Evolutionary conservation across 2,113 vertebrate species (phyloP), one percentile per base, ranked within the genome.

Genomic region (Zosterops japonicus): DNA sequence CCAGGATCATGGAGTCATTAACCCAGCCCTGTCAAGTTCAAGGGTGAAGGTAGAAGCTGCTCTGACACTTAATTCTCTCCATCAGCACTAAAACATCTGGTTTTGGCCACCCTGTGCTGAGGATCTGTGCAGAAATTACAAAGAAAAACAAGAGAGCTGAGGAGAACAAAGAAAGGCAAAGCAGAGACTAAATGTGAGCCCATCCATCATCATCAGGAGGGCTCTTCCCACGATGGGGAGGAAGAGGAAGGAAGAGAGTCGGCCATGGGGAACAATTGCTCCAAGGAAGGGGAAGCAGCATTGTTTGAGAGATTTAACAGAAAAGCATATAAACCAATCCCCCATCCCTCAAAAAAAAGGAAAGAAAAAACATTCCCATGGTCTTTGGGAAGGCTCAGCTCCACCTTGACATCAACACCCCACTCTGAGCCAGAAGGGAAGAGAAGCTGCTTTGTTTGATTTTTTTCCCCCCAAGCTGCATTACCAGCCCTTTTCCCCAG

Each of bases 251-350:
- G 94, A 95, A 82, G 84, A 90, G 64, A 87, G 31, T 19, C 87
- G 74, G 82, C 28, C 10, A 1, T 8, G 0, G 33, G 75, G 95
- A 96, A 95, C 93, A 92, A 94, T 93, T 24, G 77, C 87, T 84
- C 53, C 77, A 93, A 82, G 83, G 83, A 96, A 94, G 39, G 57
- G 92, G 92, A 94, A 95, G 70, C 63, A 86, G 80, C 79, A 92
- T 95, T 94, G 93, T 95, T 83, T 46, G 68, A 71, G 74, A 79
- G 39, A 55, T 23, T 68, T 8, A 77, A 92, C 70, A 85, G 46
- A 55, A 72, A 50, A 64, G 13, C 22, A 72, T 2, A 41, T 5
- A 13, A 72, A 89, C 41, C 41, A 59, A 39, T 4, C 31, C 42
- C 44, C 50, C 55, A 77, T 11, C 42, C 46, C 80, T 28, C 5